These are phyloP conservation scores for Lasioglossum malachurum DNA, from an alignment of 2,888 invertebrate species.

Conservation along the genomic window DNA sequence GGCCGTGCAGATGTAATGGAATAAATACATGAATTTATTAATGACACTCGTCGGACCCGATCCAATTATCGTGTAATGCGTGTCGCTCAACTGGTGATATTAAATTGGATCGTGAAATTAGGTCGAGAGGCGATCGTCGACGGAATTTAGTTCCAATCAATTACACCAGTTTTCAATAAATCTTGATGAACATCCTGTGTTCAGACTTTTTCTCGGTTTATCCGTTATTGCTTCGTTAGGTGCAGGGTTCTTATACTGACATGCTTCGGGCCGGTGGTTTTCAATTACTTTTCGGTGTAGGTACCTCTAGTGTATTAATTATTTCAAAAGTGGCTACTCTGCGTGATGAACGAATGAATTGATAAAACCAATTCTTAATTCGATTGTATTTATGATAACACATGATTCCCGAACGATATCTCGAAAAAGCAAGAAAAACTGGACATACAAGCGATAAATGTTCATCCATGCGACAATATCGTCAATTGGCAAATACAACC, in stretches of 20 bases:
- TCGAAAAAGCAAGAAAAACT: constrained; percentile 17
- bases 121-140: background rate
- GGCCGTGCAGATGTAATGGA: background rate
- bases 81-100: background rate
- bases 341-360: background rate
- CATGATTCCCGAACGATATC: constrained; percentile 3
- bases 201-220: background rate
- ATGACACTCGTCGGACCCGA: background rate
- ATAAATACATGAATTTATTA: background rate
- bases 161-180: background rate
- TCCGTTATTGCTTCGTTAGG: background rate
- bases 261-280: background rate
- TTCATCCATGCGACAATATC: constrained; percentile 13
- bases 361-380: background rate
- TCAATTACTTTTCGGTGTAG: background rate
- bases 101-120: background rate
- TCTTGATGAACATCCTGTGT: background rate
- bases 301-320: background rate
- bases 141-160: background rate
- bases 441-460: constrained; percentile 7
- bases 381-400: background rate
- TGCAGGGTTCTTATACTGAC: background rate
- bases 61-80: background rate
- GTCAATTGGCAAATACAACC: constrained; percentile 33
- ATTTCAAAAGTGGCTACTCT: background rate